Evolutionary conservation across 1,140 invertebrate genomes (phyloP).

Genomic region (Dermatophagoides farinae): DNA sequence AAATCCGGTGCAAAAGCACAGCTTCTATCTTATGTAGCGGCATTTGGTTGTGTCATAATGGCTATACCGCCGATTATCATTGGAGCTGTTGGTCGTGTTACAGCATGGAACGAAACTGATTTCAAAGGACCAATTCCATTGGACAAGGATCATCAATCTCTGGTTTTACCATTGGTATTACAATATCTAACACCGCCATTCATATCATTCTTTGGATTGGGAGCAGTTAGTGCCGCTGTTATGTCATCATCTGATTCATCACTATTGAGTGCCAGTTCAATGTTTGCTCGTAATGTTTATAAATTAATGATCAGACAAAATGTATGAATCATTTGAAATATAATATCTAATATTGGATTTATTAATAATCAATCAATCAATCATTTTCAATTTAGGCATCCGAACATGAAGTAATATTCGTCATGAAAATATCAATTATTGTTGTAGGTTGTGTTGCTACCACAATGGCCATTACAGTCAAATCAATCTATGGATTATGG

Average conservation of each 20-base stretch:
- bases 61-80: constrained; percentile 87
- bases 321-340: constrained; percentile 27
- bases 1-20: constrained; percentile 80
- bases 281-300: constrained; percentile 96
- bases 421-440: constrained; percentile 80
- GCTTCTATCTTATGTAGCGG: constrained; percentile 85
- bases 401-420: constrained; percentile 92
- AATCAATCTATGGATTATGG: constrained; percentile 93
- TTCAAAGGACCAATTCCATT: constrained; percentile 44
- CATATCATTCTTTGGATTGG: constrained; percentile 86
- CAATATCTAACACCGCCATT: constrained; percentile 78
- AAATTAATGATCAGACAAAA: constrained; percentile 82
- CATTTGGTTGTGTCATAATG: constrained; percentile 82
- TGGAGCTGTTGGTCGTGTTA: constrained; percentile 82
- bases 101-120: constrained; percentile 84
- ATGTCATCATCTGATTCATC: constrained; percentile 98
- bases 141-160: constrained; percentile 53
- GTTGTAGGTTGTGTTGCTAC: constrained; percentile 80
- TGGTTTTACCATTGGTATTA: constrained; percentile 88
- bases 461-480: constrained; percentile 83
- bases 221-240: constrained; percentile 91
- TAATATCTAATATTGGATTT: not conserved
- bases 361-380: not conserved
- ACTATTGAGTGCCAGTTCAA: constrained; percentile 82
- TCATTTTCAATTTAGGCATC: constrained; percentile 41